These are phyloP conservation scores for Carettochelys insculpta DNA, from an alignment of 2,113 vertebrate genomes.

Conservation along the genomic window DNA sequence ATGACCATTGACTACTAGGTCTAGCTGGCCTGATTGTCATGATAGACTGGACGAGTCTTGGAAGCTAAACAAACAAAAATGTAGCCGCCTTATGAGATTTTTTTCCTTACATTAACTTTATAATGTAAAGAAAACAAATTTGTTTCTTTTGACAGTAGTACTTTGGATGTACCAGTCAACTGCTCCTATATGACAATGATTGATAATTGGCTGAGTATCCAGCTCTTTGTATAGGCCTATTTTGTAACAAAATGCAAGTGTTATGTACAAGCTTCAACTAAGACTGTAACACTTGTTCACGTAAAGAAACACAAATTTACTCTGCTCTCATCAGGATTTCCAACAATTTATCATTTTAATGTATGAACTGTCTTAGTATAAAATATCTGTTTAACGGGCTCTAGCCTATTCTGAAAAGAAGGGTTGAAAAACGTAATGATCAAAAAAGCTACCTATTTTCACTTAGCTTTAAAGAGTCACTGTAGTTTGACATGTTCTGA, in stretches of 20 bases:
- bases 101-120: neutral
- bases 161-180: neutral
- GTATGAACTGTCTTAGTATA: constrained; percentile 45
- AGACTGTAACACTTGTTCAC: constrained; percentile 69
- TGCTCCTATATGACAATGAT: constrained; percentile 55
- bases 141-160: constrained; percentile 38
- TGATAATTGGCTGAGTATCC: constrained; percentile 47
- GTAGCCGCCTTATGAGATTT: neutral
- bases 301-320: constrained; percentile 69
- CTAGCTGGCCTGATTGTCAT: neutral
- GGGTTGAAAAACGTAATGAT: constrained; percentile 28
- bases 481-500: neutral
- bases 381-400: constrained; percentile 29
- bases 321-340: constrained; percentile 63
- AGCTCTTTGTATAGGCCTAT: constrained; percentile 43
- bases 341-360: constrained; percentile 73
- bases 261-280: constrained; percentile 68
- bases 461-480: neutral
- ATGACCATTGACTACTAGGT: neutral
- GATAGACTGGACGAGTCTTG: neutral
- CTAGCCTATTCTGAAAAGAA: constrained; percentile 36
- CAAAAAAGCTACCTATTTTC: constrained; percentile 24
- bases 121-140: constrained; percentile 12
- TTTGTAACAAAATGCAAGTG: constrained; percentile 62
- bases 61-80: constrained; percentile 23